These are phyloP conservation scores for Eptesicus fuscus DNA, from an alignment of 2,113 vertebrate species.

Conservation along the genomic window DNA sequence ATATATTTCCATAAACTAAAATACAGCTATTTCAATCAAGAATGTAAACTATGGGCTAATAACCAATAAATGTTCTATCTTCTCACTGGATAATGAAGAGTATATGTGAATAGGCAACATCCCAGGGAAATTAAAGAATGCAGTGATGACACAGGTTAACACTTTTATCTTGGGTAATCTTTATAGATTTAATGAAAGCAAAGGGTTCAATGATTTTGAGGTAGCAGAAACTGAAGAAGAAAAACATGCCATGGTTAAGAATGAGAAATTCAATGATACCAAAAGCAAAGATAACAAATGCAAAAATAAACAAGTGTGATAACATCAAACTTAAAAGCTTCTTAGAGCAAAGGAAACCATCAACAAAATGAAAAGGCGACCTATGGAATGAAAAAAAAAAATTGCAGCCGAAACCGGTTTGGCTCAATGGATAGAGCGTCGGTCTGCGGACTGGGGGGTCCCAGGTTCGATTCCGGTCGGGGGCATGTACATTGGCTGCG, in stretches of 20 bases:
- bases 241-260: too few relatives aligned
- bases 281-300: too few relatives aligned
- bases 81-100: background rate
- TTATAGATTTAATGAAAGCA: background rate
- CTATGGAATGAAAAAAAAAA: background rate
- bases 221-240: too few relatives aligned
- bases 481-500: too few relatives aligned
- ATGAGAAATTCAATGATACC: too few relatives aligned
- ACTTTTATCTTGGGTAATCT: background rate
- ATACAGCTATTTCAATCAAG: constrained; percentile 21
- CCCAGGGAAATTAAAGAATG: background rate
- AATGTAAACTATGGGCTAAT: background rate
- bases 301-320: too few relatives aligned
- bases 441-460: too few relatives aligned
- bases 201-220: background rate
- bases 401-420: too few relatives aligned
- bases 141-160: background rate
- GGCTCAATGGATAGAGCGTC: too few relatives aligned
- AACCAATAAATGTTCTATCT: background rate
- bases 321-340: background rate
- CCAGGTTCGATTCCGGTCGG: too few relatives aligned
- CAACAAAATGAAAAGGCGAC: background rate
- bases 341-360: background rate
- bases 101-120: background rate
- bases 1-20: constrained; percentile 18